Evolutionary conservation across 2,797 vertebrate species (phyloP), one percentile per base, ranked within the genome.

Genomic region (Galago senegalensis): DNA sequence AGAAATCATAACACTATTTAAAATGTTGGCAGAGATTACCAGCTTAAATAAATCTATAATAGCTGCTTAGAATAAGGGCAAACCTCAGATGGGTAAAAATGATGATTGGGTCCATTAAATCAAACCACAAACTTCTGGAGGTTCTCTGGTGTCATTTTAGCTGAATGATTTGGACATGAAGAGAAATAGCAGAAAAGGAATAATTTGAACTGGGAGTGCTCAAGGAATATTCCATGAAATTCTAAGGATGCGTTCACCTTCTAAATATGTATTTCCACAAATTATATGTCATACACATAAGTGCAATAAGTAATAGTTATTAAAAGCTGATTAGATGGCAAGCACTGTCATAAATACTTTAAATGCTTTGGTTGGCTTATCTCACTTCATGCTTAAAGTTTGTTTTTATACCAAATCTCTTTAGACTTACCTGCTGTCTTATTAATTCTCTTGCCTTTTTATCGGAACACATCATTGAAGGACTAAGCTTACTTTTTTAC

Each of bases 171-270:
- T 84, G 31, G 7, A 60, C 37, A 43, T 18, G 14, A 92, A 96
- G 23, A 18, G 20, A 60, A 86, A 9, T 0, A 88, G 69, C 58
- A 90, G 17, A 73, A 46, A 80, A 81, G 16, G 85, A n/a, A 17
- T 23, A 7, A 7, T 25, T 88, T 69, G 67, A 84, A 18, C 60
- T 69, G 46, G 18, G 20, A 72, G 8, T 80, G 12, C n/a, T 81
- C 20, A 70, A 40, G 14, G 86, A 84, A n/a, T 69, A 82, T 46
- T n/a, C n/a, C 58, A 23, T 75, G 49, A 94, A 87, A 85, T 91
- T 14, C 40, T 21, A 9, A 12, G 29, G 27, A 43, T 21, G 25
- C 83, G 49, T 27, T 82, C 53, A 40, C 13, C 5, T 75, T 96
- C 18, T 75, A 4, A 79, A 80, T 58, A 49, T 49, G 20, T 89